Conservation (phyloP, 2,797 vertebrate species). For the Neostethus bicornis region DNA sequence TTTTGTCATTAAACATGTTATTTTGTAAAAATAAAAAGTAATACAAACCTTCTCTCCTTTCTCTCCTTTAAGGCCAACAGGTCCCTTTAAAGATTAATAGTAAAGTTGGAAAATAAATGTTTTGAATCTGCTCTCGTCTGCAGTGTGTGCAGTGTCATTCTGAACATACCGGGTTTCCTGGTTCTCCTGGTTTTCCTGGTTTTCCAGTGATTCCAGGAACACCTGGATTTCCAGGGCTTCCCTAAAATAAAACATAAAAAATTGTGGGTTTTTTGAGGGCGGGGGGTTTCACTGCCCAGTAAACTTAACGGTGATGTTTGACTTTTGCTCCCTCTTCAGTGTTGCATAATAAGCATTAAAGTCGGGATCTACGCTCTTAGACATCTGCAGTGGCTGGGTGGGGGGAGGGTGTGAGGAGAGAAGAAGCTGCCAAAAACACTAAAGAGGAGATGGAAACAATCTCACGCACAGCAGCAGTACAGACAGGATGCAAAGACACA, state of each 20-base stretch:
- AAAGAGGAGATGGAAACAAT: conserved; percentile 52
- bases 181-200: conserved; percentile 91
- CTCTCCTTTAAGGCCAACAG: conserved; percentile 92
- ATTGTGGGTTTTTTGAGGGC: conserved; percentile 34
- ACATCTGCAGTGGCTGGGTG: conserved; percentile 38
- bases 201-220: conserved; percentile 91
- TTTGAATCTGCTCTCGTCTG: background rate
- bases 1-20: too few relatives aligned
- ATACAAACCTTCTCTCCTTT: conserved; percentile 93
- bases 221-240: conserved; percentile 92
- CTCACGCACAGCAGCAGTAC: conserved; percentile 27
- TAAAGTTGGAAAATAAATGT: conserved; percentile 20
- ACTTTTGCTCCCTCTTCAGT: conserved; percentile 46
- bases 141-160: background rate
- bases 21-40: background rate
- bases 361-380: conserved; percentile 43
- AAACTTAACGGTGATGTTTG: conserved; percentile 47
- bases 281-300: conserved; percentile 36
- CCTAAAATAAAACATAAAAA: conserved; percentile 74
- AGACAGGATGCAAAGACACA: conserved; percentile 16
- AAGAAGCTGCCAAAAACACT: conserved; percentile 54
- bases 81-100: conserved; percentile 81
- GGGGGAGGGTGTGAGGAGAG: background rate
- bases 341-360: conserved; percentile 46
- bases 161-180: conserved; percentile 87